phyloP scores from a whole-genome alignment of 2,113 vertebrate species.

The Lepus timidus region DNA sequence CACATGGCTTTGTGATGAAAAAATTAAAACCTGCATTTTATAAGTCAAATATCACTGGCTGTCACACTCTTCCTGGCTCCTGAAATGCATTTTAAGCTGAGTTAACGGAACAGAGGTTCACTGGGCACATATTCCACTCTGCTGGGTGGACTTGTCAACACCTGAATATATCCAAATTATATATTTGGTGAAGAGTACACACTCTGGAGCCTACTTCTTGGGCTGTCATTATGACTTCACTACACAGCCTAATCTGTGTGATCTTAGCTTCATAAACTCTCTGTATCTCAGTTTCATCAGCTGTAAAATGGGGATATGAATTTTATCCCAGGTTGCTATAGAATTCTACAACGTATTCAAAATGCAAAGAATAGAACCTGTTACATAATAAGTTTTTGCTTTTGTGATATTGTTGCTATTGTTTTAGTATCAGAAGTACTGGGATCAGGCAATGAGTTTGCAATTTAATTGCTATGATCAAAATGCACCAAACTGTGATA shows the following conservation, averaged over 20 bases:
- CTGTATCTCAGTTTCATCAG: background rate
- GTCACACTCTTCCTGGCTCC: background rate
- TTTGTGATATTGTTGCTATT: background rate
- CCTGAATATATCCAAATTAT: background rate
- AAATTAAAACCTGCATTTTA: background rate
- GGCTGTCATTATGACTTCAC: background rate
- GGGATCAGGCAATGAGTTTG: background rate
- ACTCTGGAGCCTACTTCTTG: background rate
- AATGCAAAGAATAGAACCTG: background rate
- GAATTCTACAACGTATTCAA: background rate
- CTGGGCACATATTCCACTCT: background rate
- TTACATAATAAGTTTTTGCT: background rate
- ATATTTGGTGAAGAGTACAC: background rate
- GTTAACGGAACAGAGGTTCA: fast-evolving
- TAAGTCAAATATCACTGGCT: background rate
- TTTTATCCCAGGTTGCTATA: background rate
- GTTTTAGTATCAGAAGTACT: background rate
- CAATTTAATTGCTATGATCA: background rate
- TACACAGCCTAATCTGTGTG: background rate
- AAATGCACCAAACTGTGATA: background rate
- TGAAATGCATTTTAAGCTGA: background rate
- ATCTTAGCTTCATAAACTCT: conserved; percentile 3
- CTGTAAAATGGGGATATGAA: background rate
- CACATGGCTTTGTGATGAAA: background rate
- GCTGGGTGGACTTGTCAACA: background rate